These are phyloP conservation scores for Papilio protenor DNA, from an alignment of 2,888 invertebrate species.

Conservation along the genomic window DNA sequence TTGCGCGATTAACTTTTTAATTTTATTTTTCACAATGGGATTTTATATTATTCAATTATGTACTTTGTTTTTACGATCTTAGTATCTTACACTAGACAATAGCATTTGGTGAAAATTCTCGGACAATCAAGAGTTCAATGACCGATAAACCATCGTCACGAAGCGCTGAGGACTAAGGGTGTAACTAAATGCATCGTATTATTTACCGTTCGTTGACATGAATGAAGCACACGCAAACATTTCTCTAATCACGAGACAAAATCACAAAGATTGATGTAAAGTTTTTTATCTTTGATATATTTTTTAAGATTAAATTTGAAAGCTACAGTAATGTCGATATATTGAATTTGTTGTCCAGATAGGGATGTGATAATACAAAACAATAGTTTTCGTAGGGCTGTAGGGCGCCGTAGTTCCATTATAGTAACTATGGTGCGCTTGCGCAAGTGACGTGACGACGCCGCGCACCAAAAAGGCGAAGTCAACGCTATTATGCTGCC, in stretches of 20 bases:
- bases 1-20: constrained; percentile 13
- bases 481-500: constrained; percentile 30
- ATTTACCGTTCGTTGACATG: background rate
- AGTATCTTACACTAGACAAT: background rate
- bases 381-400: constrained; percentile 27
- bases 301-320: background rate
- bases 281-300: background rate
- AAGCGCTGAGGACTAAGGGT: background rate
- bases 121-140: background rate
- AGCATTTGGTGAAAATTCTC: background rate
- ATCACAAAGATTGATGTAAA: background rate
- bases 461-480: constrained; percentile 51
- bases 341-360: background rate
- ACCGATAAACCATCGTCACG: background rate
- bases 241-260: background rate
- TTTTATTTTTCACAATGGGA: constrained; percentile 11
- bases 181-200: background rate
- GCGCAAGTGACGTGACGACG: constrained; percentile 53
- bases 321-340: background rate
- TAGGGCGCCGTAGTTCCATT: constrained; percentile 41
- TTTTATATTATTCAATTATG: background rate
- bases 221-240: background rate
- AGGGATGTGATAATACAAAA: constrained; percentile 22
- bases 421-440: constrained; percentile 47
- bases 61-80: background rate